These are phyloP conservation scores for Eumerus sabulonum DNA, from an alignment of 2,888 invertebrate genomes.

Conservation along the genomic window DNA sequence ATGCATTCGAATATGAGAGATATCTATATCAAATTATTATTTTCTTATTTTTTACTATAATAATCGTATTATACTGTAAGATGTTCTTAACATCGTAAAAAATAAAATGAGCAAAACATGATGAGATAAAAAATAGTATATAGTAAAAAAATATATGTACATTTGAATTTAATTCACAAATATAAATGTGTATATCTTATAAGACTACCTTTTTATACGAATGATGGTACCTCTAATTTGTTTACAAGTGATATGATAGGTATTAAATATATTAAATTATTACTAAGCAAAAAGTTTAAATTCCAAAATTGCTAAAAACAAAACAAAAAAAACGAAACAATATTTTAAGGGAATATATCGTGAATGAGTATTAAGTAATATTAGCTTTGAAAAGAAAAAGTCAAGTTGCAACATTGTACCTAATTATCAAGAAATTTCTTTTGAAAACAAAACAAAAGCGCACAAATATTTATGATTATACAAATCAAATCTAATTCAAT, in stretches of 20 bases:
- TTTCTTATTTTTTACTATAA: conserved; percentile 43
- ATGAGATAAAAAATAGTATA: conserved; percentile 27
- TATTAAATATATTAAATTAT: conserved; percentile 42
- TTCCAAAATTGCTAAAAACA: conserved; percentile 57
- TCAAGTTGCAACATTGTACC: conserved; percentile 68
- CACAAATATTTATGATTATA: conserved; percentile 55
- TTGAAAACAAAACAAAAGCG: conserved; percentile 59
- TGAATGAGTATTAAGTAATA: conserved; percentile 36
- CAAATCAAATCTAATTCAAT: conserved; percentile 2
- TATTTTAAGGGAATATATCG: conserved; percentile 30
- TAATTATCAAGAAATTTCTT: conserved; percentile 65
- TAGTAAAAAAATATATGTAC: neutral
- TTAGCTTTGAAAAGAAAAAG: conserved; percentile 56
- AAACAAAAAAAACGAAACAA: conserved; percentile 9
- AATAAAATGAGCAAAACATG: conserved; percentile 18
- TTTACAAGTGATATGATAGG: conserved; percentile 66
- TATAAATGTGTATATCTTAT: conserved; percentile 61
- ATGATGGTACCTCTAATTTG: conserved; percentile 64
- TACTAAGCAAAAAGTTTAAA: conserved; percentile 28
- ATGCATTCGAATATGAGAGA: conserved; percentile 9
- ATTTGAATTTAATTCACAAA: conserved; percentile 20
- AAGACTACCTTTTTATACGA: conserved; percentile 69
- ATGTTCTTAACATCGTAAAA: conserved; percentile 21
- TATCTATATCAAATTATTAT: conserved; percentile 28
- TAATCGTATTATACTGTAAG: too few relatives aligned